A percentile compares a stretch with the other conserved stretches of the same genome.
Evolutionary conservation across 2,888 invertebrate genomes (phyloP).

Genomic region (Chaetogeoica ovagalla): DNA sequence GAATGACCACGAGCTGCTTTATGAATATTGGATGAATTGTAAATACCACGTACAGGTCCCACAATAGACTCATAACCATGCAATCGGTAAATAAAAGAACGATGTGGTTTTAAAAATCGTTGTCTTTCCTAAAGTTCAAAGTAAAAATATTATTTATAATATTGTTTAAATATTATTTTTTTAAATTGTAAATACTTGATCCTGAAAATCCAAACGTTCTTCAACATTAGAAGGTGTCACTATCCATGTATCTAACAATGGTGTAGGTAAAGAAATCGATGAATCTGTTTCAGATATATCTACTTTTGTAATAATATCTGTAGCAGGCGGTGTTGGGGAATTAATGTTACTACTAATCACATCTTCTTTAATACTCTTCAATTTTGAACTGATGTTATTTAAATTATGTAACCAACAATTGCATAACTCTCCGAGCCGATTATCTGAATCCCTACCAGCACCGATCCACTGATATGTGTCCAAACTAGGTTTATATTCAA

Average conservation of each 20-base stretch:
- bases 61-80: slow-evolving; percentile 84
- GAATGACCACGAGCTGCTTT: slow-evolving; percentile 78
- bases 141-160: neutral
- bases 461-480: slow-evolving; percentile 89
- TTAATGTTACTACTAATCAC: neutral
- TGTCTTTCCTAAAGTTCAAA: slow-evolving; percentile 71
- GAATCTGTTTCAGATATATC: slow-evolving; percentile 41
- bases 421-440: slow-evolving; percentile 50
- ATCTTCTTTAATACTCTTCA: slow-evolving; percentile 32
- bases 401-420: slow-evolving; percentile 54
- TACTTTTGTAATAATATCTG: slow-evolving; percentile 25
- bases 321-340: slow-evolving; percentile 8
- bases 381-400: slow-evolving; percentile 45
- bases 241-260: slow-evolving; percentile 80
- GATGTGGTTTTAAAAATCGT: slow-evolving; percentile 86
- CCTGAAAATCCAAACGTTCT: slow-evolving; percentile 75
- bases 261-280: slow-evolving; percentile 60
- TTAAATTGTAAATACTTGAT: slow-evolving; percentile 56
- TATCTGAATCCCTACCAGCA: slow-evolving; percentile 86
- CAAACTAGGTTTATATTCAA: slow-evolving; percentile 76
- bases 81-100: slow-evolving; percentile 86
- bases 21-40: slow-evolving; percentile 64
- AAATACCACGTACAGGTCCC: slow-evolving; percentile 80
- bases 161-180: neutral
- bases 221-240: slow-evolving; percentile 77